Conservation (phyloP, 2,113 vertebrate species). For the Meleagris gallopavo region DNA sequence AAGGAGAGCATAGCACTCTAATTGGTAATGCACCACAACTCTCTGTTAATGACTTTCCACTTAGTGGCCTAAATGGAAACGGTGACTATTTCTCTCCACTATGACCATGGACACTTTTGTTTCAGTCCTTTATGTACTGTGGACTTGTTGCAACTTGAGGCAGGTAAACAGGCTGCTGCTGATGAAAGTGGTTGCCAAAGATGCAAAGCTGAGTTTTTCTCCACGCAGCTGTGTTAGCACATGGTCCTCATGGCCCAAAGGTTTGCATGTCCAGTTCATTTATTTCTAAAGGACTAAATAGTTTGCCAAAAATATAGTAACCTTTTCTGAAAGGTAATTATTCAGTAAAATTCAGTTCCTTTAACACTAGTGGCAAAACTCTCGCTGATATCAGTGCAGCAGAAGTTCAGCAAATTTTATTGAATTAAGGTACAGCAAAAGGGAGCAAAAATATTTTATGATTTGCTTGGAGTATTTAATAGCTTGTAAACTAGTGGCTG, state of each 20-base stretch:
- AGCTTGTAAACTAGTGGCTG: not conserved
- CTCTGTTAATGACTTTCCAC: not conserved
- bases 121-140: fast-evolving
- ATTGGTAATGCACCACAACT: fast-evolving
- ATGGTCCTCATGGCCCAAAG: not conserved
- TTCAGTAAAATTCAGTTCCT: not conserved
- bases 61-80: not conserved
- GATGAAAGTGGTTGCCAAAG: not conserved
- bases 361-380: not conserved
- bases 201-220: not conserved
- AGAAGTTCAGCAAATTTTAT: not conserved
- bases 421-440: not conserved
- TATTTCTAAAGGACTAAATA: not conserved
- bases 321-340: not conserved
- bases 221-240: not conserved
- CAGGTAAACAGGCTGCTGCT: fast-evolving
- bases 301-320: not conserved
- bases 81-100: not conserved
- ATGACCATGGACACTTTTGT: not conserved
- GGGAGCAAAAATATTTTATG: not conserved
- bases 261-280: fast-evolving
- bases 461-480: not conserved
- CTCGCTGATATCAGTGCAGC: not conserved
- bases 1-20: not conserved
- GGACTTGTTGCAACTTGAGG: not conserved